Evolutionary conservation across 2,797 vertebrate genomes (phyloP), one percentile per base, ranked within the genome.

Genomic region (Podarcis lilfordi): DNA sequence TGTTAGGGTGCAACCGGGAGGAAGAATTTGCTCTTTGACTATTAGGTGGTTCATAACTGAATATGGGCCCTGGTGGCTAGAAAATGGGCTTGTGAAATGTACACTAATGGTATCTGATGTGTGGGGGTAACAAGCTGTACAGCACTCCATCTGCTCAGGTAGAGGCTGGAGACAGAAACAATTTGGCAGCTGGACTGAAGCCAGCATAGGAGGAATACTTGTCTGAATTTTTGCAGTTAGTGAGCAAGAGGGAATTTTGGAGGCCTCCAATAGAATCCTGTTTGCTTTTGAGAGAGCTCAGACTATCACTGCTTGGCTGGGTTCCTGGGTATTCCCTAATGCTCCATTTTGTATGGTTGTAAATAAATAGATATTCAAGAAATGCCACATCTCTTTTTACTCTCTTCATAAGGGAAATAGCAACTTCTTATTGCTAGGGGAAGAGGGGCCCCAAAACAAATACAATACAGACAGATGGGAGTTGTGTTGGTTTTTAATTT

Each of bases 401-500:
- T 68, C 9, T 82, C 8, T 45, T 37, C 23, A 32, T n/a, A 37
- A 35, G 29, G 40, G 6, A 45, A 78, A 8, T 25, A 4, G 32
- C 3, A 29, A 66, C 9, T 45, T 76, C n/a, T 68, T 68, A 37
- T 27, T 71, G 11, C 35, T 79, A 74, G 27, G 5, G 8, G 6
- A 43, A 88, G 29, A 13, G 21, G 5, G 10, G n/a, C 0, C 45
- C n/a, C 27, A 88, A 43, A 79, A 59, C 27, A n/a, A 71, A n/a
- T 15, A 55, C 21, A 79, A 78, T 59, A 25, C n/a, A 10, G 45
- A 50, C 29, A 35, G 59, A 50, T 27, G 86, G 32, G 6, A 27
- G 1, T 27, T 11, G 25, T 37, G 43, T 50, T 86, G 77, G 91
- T 93, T 89, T 92, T 93, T 92, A 45, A 68, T 40, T 19, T n/a